Conservation (phyloP, 2,797 vertebrate genomes). For the Phalanger gymnotis region DNA sequence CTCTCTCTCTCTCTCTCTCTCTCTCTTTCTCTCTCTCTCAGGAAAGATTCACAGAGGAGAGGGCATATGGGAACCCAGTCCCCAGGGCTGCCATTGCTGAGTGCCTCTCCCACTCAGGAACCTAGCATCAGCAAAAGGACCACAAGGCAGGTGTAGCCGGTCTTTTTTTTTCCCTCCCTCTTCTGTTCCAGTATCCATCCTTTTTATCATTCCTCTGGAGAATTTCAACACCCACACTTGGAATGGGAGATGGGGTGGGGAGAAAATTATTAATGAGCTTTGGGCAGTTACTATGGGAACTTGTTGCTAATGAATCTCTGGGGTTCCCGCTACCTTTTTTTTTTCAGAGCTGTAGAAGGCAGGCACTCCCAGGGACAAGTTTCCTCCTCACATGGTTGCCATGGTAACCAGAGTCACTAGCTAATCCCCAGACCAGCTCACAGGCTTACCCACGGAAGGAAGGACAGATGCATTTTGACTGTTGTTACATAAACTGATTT, state of each 20-base stretch:
- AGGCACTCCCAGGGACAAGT: conserved; percentile 67
- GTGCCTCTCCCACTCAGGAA: not conserved
- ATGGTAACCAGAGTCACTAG: conserved; percentile 85
- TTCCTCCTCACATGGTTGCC: conserved; percentile 85
- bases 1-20: too few relatives aligned
- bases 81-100: not conserved
- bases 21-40: not conserved
- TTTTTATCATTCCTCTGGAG: conserved; percentile 49
- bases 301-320: conserved; percentile 89
- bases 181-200: not conserved
- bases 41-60: not conserved
- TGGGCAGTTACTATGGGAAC: conserved; percentile 87
- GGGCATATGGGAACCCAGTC: not conserved
- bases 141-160: conserved; percentile 34
- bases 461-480: conserved; percentile 24
- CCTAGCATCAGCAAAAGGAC: not conserved
- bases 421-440: conserved; percentile 77
- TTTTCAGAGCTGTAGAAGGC: conserved; percentile 71
- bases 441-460: conserved; percentile 55
- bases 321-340: conserved; percentile 87
- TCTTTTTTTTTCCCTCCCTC: not conserved
- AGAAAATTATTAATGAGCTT: conserved; percentile 85
- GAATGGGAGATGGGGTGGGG: conserved; percentile 60
- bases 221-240: conserved; percentile 71
- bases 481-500: conserved; percentile 58